Percentiles rank a stretch among this genome's conserved stretches.
These are phyloP conservation scores for Tamias sibiricus DNA, from an alignment of 2,113 vertebrate genomes.

Conservation along the genomic window DNA sequence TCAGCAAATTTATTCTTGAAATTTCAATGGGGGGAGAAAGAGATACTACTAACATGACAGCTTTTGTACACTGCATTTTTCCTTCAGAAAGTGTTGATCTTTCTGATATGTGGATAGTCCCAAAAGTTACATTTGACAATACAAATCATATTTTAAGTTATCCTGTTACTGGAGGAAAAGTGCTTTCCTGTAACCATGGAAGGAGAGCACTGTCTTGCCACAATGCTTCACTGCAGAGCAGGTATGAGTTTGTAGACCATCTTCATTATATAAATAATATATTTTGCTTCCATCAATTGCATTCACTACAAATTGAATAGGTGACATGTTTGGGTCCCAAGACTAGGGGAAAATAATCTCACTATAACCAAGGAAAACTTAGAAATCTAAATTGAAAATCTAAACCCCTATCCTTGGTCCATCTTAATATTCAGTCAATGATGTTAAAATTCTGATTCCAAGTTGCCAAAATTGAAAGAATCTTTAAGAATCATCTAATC, in stretches of 20 bases:
- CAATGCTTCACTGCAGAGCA: slow-evolving; percentile 54
- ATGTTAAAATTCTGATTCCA: not conserved
- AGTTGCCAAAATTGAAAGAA: slow-evolving; percentile 11
- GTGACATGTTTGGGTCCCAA: not conserved
- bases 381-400: slow-evolving; percentile 57
- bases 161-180: slow-evolving; percentile 30
- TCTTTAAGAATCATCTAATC: not conserved
- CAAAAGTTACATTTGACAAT: slow-evolving; percentile 63
- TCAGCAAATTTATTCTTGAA: slow-evolving; percentile 58
- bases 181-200: slow-evolving; percentile 60
- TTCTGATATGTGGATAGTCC: slow-evolving; percentile 58
- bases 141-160: slow-evolving; percentile 53
- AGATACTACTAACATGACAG: slow-evolving; percentile 12
- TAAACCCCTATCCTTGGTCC: not conserved
- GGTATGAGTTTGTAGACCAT: not conserved
- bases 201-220: slow-evolving; percentile 26
- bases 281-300: not conserved
- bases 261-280: not conserved
- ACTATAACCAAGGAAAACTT: not conserved
- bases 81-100: slow-evolving; percentile 62
- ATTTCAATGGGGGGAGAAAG: slow-evolving; percentile 31
- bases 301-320: not conserved
- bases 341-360: not conserved
- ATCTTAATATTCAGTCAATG: not conserved
- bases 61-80: slow-evolving; percentile 59